Evolutionary conservation across 92 coral and sea anemone species (phyloP).

Genomic region (Muricea muricata): DNA sequence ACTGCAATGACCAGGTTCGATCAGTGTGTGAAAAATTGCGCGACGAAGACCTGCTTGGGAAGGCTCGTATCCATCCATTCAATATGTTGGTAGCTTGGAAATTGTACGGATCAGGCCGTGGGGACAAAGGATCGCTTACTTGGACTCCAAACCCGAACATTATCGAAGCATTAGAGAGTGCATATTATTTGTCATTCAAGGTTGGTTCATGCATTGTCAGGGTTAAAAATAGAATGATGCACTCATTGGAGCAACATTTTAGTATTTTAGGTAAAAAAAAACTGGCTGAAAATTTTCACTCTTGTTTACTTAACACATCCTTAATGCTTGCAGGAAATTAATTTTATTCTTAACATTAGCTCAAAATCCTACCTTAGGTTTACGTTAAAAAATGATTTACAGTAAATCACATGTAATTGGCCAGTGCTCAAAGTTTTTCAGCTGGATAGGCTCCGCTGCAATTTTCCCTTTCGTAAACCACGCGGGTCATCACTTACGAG

Average conservation of each 20-base stretch:
- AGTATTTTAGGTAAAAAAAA: no score
- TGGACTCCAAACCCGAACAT: constrained; percentile 80
- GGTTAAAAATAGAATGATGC: no score
- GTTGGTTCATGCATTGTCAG: constrained; percentile 59
- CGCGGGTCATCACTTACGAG: no score
- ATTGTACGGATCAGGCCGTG: constrained; percentile 84
- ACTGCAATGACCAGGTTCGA: constrained; percentile 65
- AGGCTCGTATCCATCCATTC: constrained; percentile 94
- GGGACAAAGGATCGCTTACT: constrained; percentile 84
- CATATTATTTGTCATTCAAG: constrained; percentile 92
- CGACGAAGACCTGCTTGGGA: constrained; percentile 58
- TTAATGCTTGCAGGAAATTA: no score
- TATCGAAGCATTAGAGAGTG: constrained; percentile 80
- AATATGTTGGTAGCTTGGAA: constrained; percentile 82
- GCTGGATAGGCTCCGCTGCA: no score
- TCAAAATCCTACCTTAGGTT: no score
- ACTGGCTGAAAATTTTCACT: not conserved
- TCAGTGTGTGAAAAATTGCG: constrained; percentile 65
- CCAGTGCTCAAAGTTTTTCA: no score
- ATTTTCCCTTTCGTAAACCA: no score
- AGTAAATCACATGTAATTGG: no score
- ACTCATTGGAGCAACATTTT: no score
- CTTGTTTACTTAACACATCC: not conserved
- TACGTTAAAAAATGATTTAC: no score
- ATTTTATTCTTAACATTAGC: no score